Base-by-base conservation (phyloP, 2,113 vertebrate species). In the Vidua macroura region DNA sequence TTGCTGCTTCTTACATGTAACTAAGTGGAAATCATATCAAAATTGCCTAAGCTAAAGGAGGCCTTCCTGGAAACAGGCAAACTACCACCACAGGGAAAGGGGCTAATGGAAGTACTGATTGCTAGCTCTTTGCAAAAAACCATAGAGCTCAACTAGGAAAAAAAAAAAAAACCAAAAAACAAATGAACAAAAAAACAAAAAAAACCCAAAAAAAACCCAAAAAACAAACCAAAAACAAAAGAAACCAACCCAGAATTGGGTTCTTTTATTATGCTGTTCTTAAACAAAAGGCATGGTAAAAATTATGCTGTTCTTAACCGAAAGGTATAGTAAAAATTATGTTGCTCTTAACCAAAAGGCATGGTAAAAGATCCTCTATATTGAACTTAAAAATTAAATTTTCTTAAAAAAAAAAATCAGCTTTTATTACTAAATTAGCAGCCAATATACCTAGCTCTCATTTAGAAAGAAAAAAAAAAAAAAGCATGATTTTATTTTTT, bases 401-500 rank as follows among this genome's bases (percentile, higher is more conserved):
- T 59, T 37, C 9, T 48, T 16, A 22, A 23, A 23, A 43, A 64
- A 64, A 35, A 7, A 62, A 79, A 39, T 6, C 19, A 23, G n/a
- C 18, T n/a, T 77, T 76, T 52, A 28, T 73, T n/a, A 58, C 51
- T 83, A 30, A 55, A 82, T n/a, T 10, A 84, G 39, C 7, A 77
- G 55, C 33, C 25, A 33, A 19, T 52, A 21, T 41, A 53, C 4
- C 9, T 46, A 66, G 44, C 9, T 52, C 35, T 83, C 10, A 59
- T 69, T 69, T 58, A 69, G 15, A 73, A 56, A 58, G 3, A 53
- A 75, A 53, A 68, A 52, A 35, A 35, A 53, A 68, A 35, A 4
- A 1, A 41, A 1, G 13, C 1, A 15, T 28, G 1, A 14, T 7
- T 48, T 30, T 23, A 27, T 30, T 15, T 52, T 55, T 59, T 51